phyloP scores from a whole-genome alignment of 2,797 vertebrate species.

The Tragopan temminckii region DNA sequence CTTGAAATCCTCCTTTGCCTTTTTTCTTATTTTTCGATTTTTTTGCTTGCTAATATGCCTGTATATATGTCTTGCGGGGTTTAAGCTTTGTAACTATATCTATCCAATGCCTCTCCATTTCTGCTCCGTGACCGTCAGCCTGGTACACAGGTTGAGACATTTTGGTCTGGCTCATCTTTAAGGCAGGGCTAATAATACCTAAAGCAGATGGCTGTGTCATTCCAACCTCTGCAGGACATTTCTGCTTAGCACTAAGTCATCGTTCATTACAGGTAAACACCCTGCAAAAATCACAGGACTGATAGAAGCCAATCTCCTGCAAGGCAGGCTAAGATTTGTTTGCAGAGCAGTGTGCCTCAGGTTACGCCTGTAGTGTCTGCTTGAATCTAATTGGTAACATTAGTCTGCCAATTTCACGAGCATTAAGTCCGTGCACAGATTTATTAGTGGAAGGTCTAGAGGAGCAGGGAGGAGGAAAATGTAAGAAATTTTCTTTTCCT shows the following conservation, averaged over 20 bases:
- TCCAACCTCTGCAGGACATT: background rate
- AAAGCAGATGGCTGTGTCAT: constrained; percentile 32
- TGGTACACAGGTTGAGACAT: background rate
- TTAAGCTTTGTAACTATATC: background rate
- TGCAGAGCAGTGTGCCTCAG: constrained; percentile 43
- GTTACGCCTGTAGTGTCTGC: constrained; percentile 45
- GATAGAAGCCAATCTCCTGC: constrained; percentile 7
- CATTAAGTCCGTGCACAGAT: constrained; percentile 50
- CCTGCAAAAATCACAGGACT: constrained; percentile 37
- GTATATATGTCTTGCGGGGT: background rate
- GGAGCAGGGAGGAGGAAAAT: constrained; percentile 30
- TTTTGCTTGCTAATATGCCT: background rate
- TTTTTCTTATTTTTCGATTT: background rate
- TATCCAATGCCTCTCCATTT: background rate
- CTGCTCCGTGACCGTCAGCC: background rate
- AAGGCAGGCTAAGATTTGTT: constrained; percentile 57
- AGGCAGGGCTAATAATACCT: background rate
- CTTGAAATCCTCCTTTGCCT: background rate
- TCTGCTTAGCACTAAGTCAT: constrained; percentile 6
- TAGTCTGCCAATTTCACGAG: constrained; percentile 64
- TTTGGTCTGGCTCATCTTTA: background rate
- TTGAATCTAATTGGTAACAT: constrained; percentile 65
- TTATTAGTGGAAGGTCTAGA: constrained; percentile 53
- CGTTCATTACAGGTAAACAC: constrained; percentile 31
- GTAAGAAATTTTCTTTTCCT: constrained; percentile 27